Conservation (phyloP, 2,797 vertebrate genomes). For the Muraenolepis orangiensis region DNA sequence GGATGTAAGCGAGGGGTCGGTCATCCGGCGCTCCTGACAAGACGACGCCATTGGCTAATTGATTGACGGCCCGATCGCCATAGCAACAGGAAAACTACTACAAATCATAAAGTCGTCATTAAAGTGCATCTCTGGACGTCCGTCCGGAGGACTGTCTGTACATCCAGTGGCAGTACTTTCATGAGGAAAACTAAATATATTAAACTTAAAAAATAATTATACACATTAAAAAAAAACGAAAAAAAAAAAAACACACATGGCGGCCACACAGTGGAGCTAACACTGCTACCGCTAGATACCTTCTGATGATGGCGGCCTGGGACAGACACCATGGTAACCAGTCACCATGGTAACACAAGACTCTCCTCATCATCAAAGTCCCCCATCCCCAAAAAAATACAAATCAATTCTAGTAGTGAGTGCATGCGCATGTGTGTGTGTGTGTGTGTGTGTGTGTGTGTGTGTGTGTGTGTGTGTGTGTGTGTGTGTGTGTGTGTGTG, state of each 20-base stretch:
- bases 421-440: slow-evolving; percentile 40
- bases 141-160: slow-evolving; percentile 47
- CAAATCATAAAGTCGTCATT: slow-evolving; percentile 60
- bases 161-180: slow-evolving; percentile 75
- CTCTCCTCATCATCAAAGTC: slow-evolving; percentile 6
- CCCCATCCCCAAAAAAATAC: slow-evolving; percentile 19
- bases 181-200: slow-evolving; percentile 44
- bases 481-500: slow-evolving; percentile 50
- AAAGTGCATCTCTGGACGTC: slow-evolving; percentile 76
- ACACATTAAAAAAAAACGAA: slow-evolving; percentile 38
- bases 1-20: not conserved
- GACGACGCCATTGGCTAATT: not conserved
- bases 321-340: slow-evolving; percentile 21
- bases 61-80: not conserved
- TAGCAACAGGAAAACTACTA: not conserved
- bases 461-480: slow-evolving; percentile 57
- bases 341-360: slow-evolving; percentile 10
- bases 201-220: slow-evolving; percentile 16
- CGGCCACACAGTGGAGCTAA: slow-evolving; percentile 40
- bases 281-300: not conserved
- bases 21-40: not conserved
- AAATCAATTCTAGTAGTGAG: slow-evolving; percentile 39
- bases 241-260: slow-evolving; percentile 52
- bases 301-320: not conserved
- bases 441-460: slow-evolving; percentile 53